Base-by-base conservation (phyloP, 2,797 vertebrate genomes). In the Chelidonichthys spinosus region DNA sequence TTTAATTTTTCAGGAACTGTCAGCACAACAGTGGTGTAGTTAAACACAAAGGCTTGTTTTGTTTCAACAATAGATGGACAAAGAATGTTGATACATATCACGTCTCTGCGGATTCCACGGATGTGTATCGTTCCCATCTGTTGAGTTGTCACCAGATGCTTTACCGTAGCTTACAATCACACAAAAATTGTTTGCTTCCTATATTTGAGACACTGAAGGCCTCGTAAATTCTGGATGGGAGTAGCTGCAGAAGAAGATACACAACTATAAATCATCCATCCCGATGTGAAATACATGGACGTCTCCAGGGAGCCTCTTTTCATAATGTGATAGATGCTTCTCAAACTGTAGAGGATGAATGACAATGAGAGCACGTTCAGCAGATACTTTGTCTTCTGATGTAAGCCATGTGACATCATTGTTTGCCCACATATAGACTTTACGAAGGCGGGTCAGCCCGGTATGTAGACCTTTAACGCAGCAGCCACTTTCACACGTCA, bases 81-180 rank as follows among this genome's bases (percentile, higher is more conserved):
- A 69, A 87, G 84, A 84, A 49, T 42, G 75, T 76, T 66, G 7
- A 49, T 44, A 67, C 62, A 39, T 44, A 66, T 63, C 52, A 70
- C 11, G 71, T 35, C 60, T 40, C 55, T 49, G 15, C 61, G 65
- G 82, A 86, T 83, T 56, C 71, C 72, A 67, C 8, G 17, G 72
- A 87, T 82, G 59, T 44, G 37, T 69, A 47, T 53, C 61, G 68
- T 84, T 79, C 62, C 58, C 69, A 84, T 73, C 74, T 69, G 78
- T 63, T 76, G 63, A 46, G 55, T 13, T 43, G 43, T 62, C 33
- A 39, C 43, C 61, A 60, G 5, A 61, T 49, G 47, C 50, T 79
- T 63, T 72, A 49, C 59, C 53, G 42, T 70, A 65, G 72, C 77
- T 67, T 74, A 79, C 55, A 76, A 58, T 63, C 46, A 39, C 33